Percentiles rank a stretch among this genome's conserved stretches.
Conservation (phyloP, 2,113 vertebrate genomes). For the Platysteira castanea region DNA sequence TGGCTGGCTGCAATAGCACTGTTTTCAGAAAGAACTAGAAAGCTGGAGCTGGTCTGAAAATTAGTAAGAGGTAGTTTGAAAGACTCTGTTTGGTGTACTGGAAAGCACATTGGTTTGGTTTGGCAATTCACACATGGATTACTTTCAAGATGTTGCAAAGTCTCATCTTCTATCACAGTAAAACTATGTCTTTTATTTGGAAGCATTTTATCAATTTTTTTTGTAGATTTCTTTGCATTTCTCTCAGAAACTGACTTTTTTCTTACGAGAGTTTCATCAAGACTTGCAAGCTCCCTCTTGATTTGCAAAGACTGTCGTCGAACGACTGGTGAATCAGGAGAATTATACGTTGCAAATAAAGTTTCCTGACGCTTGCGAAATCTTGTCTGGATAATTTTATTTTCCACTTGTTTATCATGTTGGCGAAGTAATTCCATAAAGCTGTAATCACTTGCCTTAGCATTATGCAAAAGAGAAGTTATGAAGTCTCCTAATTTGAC, state of each 20-base stretch:
- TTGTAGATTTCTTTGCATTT: constrained; percentile 63
- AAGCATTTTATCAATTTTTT: constrained; percentile 17
- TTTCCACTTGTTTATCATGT: constrained; percentile 79
- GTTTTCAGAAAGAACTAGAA: constrained; percentile 66
- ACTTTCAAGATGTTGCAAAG: constrained; percentile 57
- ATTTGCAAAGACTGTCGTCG: constrained; percentile 84
- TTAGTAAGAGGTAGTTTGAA: constrained; percentile 67
- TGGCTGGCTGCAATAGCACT: constrained; percentile 31
- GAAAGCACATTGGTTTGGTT: constrained; percentile 53
- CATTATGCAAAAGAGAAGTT: constrained; percentile 85
- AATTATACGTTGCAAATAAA: constrained; percentile 76
- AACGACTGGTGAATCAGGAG: constrained; percentile 76
- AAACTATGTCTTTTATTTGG: constrained; percentile 37
- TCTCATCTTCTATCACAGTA: constrained; percentile 16
- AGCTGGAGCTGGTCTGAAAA: constrained; percentile 58
- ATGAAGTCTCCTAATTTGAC: constrained; percentile 87
- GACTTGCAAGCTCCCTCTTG: constrained; percentile 85
- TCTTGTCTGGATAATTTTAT: constrained; percentile 86
- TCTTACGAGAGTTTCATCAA: constrained; percentile 74
- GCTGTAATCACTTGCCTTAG: constrained; percentile 84
- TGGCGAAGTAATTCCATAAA: constrained; percentile 86
- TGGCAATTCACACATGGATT: constrained; percentile 25
- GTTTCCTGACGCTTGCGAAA: constrained; percentile 85
- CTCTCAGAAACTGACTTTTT: constrained; percentile 74
- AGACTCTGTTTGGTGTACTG: constrained; percentile 45